A percentile compares a stretch with the other conserved stretches of the same genome.
phyloP scores from a whole-genome alignment of 2,113 vertebrate species.

The Pseudorhombus dupliciocellatus region DNA sequence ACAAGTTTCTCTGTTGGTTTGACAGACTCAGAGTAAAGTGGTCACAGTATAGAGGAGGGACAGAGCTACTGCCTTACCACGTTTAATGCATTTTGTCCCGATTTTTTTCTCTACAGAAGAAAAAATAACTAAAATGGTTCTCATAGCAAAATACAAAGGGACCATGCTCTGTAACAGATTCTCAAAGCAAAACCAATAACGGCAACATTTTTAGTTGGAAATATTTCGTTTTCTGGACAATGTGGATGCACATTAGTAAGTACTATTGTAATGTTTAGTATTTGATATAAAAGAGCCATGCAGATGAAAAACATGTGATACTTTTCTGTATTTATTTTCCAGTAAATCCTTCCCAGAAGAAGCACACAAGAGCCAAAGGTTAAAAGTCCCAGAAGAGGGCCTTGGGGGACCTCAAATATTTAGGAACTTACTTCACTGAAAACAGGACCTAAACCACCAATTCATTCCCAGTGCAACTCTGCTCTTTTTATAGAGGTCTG shows the following conservation, averaged over 20 bases:
- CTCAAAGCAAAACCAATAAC: neutral
- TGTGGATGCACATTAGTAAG: neutral
- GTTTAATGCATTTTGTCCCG: neutral
- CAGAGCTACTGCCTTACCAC: neutral
- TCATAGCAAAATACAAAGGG: neutral
- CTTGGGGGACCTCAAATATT: too few relatives aligned
- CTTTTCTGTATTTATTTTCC: too few relatives aligned
- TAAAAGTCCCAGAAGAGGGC: too few relatives aligned
- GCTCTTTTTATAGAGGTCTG: too few relatives aligned
- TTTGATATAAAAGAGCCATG: too few relatives aligned
- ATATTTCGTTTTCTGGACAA: neutral
- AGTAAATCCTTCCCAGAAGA: too few relatives aligned
- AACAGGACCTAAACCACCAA: too few relatives aligned
- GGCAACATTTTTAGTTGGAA: neutral
- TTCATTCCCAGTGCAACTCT: too few relatives aligned
- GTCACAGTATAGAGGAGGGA: constrained; percentile 15
- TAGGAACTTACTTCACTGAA: too few relatives aligned
- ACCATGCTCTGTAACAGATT: neutral
- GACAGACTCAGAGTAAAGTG: constrained; percentile 21
- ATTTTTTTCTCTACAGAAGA: neutral
- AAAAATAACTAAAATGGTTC: constrained; percentile 5
- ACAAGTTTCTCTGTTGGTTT: constrained; percentile 23
- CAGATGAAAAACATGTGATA: too few relatives aligned
- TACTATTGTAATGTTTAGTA: neutral
- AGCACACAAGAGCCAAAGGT: too few relatives aligned